Evolutionary conservation across 2,888 invertebrate species (phyloP), one percentile per base, ranked within the genome.

Genomic region (Erannis defoliaria): DNA sequence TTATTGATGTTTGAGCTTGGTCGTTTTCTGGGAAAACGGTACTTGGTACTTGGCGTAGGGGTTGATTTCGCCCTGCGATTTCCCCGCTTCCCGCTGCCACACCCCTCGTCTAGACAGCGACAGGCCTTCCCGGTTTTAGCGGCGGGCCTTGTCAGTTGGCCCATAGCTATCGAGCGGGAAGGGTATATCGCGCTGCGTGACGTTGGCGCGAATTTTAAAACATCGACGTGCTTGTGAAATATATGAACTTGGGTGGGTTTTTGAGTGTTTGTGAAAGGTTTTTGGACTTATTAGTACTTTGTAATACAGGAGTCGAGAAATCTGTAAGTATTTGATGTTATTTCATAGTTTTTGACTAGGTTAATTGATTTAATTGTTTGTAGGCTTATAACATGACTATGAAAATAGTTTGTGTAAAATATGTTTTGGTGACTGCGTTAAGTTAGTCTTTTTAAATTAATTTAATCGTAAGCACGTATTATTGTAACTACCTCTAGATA

Each of bases 121-220:
- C 42, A 80, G 72, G 66, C 74, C 54, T 53, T 57, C 53, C 51
- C 56, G 55, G 40, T 21, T 40, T 51, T 38, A 50, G 38, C 33
- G 43, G 23, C 61, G 29, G n/a, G 46, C 70, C 66, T 66, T 71
- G 76, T 80, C 78, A 92, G 92, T 90, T 80, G 79, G 71, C 77
- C 76, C 75, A 72, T 67, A 78, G 70, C 81, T 64, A 67, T 76
- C 71, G 80, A 8, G 43, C 65, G 77, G 77, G 77, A 59, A 80
- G 81, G 82, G 68, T 78, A 86, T 82, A n/a, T 54, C 70, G 58
- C 63, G 62, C 46, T 68, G 42, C 9, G 48, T 38, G 21, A 50
- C 65, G 67, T 75, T 78, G 82, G 85, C 89, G 90, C 86, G 85
- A 88, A 87, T 80, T 89, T 89, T 75, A 71, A 86, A 89, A 65